Conservation (phyloP, 2,888 invertebrate genomes). For the Odontomyia ornata region DNA sequence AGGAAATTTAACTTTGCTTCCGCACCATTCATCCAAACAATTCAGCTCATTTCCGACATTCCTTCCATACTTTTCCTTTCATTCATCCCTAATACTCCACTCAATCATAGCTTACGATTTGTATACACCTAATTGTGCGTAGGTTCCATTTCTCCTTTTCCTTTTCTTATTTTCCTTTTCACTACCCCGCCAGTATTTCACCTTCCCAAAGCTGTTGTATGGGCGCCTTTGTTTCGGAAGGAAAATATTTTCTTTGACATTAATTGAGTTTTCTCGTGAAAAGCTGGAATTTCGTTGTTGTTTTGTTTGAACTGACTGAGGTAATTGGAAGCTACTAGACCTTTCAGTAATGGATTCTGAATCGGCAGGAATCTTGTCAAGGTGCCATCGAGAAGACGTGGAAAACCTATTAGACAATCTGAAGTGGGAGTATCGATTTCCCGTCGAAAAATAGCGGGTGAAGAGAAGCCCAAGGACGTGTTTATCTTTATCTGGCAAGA, state of each 20-base stretch:
- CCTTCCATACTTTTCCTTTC: not conserved
- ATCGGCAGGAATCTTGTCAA: not conserved
- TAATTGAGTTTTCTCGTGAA: constrained; percentile 2
- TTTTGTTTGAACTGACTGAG: not conserved
- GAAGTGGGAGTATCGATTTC: no score
- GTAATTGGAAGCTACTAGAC: not conserved
- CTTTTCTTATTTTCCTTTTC: not conserved
- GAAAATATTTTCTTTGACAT: not conserved
- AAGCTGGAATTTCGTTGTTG: not conserved
- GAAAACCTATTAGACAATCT: no score
- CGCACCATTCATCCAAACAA: no score
- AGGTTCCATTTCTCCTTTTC: not conserved
- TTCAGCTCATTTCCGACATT: no score
- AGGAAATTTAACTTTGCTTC: no score
- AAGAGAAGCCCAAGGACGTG: no score
- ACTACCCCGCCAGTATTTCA: not conserved
- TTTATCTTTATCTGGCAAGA: no score
- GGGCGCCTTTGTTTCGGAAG: not conserved
- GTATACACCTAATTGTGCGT: not conserved
- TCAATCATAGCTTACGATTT: not conserved
- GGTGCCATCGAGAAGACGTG: no score
- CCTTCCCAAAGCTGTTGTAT: not conserved
- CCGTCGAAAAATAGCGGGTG: no score
- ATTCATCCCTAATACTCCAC: not conserved
- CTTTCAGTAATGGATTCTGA: not conserved